These are phyloP conservation scores for Leuctra nigra DNA, from an alignment of 2,888 invertebrate genomes.

Conservation along the genomic window DNA sequence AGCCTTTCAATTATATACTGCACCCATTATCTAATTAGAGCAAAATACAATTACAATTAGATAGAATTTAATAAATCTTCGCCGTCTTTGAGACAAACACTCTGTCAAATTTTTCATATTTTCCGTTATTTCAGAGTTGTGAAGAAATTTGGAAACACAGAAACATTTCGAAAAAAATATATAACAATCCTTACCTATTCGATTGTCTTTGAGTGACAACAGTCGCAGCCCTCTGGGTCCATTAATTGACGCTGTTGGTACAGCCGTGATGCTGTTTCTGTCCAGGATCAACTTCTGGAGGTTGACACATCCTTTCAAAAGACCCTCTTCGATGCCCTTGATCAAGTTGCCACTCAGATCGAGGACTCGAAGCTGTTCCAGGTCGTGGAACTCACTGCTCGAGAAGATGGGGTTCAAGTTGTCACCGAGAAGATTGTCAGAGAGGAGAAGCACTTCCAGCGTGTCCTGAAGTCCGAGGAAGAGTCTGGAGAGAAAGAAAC, in stretches of 20 bases:
- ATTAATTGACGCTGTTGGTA: slow-evolving; percentile 74
- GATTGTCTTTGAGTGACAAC: slow-evolving; percentile 69
- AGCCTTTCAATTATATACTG: too few relatives aligned
- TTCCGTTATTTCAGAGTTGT: too few relatives aligned
- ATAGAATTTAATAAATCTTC: too few relatives aligned
- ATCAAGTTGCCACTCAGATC: slow-evolving; percentile 77
- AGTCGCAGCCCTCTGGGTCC: slow-evolving; percentile 68
- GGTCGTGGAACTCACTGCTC: slow-evolving; percentile 72
- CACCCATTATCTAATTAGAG: too few relatives aligned
- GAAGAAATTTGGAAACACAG: too few relatives aligned
- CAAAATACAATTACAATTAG: too few relatives aligned
- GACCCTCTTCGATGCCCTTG: slow-evolving; percentile 76
- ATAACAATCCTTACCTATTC: slow-evolving; percentile 67
- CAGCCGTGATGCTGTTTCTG: slow-evolving; percentile 65
- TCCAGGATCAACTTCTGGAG: slow-evolving; percentile 76
- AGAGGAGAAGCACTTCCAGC: slow-evolving; percentile 61
- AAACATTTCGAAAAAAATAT: not conserved
- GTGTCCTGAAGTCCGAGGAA: slow-evolving; percentile 59
- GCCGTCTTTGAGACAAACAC: too few relatives aligned
- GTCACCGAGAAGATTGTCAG: slow-evolving; percentile 81
- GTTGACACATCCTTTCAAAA: slow-evolving; percentile 73
- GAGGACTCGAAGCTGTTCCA: slow-evolving; percentile 62
- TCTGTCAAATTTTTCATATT: too few relatives aligned
- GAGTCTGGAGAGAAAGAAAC: slow-evolving; percentile 47
- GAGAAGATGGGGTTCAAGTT: slow-evolving; percentile 87